A percentile compares a stretch with the other conserved stretches of the same genome.
Conservation (phyloP, 2,797 vertebrate genomes). For the Champsocephalus esox region DNA sequence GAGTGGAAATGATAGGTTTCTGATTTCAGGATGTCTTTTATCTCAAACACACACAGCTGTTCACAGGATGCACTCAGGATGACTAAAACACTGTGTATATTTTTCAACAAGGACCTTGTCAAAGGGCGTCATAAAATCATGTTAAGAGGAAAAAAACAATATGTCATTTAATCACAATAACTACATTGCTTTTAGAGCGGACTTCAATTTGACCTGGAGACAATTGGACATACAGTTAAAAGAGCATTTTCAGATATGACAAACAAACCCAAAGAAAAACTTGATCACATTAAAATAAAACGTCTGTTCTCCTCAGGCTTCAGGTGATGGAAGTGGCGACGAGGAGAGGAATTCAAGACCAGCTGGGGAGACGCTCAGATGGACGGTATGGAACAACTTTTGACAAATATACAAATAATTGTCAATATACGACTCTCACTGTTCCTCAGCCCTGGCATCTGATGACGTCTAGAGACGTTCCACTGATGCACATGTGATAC, state of each 20-base stretch:
- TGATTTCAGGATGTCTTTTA: slow-evolving; percentile 64
- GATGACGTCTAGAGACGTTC: too few relatives aligned
- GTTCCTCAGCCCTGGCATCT: too few relatives aligned
- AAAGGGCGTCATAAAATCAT: not conserved
- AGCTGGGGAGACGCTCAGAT: slow-evolving; percentile 31
- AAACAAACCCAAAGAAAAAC: not conserved
- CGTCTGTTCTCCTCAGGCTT: slow-evolving; percentile 63
- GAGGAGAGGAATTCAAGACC: slow-evolving; percentile 27
- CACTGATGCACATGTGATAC: too few relatives aligned
- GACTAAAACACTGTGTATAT: not conserved
- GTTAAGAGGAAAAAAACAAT: not conserved
- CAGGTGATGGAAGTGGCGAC: slow-evolving; percentile 78
- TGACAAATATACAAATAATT: not conserved
- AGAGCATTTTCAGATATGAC: not conserved
- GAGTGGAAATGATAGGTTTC: slow-evolving; percentile 66
- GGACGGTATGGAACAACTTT: slow-evolving; percentile 59
- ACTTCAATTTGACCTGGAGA: not conserved
- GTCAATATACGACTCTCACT: not conserved
- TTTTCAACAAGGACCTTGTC: not conserved
- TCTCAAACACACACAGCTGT: slow-evolving; percentile 45
- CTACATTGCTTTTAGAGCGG: too few relatives aligned
- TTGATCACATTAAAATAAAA: slow-evolving; percentile 14
- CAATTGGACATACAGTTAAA: not conserved
- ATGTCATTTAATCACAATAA: too few relatives aligned
- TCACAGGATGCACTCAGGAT: slow-evolving; percentile 9